Evolutionary conservation across 1,140 invertebrate genomes (phyloP).

Genomic region (Bicyclus anynana): DNA sequence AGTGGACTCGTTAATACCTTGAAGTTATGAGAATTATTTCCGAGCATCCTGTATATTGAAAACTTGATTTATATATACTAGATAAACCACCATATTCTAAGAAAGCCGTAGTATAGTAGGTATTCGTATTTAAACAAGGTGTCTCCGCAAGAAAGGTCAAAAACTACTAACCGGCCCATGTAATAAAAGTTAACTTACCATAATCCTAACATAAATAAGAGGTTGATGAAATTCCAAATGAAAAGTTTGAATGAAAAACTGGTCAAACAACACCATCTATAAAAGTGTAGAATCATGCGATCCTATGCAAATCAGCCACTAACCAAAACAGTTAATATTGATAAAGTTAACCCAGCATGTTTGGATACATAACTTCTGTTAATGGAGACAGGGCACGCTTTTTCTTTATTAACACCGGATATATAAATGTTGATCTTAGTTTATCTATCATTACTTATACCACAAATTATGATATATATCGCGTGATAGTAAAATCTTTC

Average conservation of each 20-base stretch:
- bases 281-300: neutral
- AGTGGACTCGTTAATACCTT: too few relatives aligned
- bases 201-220: neutral
- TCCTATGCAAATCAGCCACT: constrained; percentile 6
- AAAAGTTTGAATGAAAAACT: neutral
- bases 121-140: too few relatives aligned
- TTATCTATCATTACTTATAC: neutral
- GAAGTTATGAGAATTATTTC: too few relatives aligned
- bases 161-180: too few relatives aligned
- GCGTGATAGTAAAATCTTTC: too few relatives aligned
- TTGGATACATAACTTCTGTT: constrained; percentile 11
- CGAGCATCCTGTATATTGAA: too few relatives aligned
- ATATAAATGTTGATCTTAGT: constrained; percentile 6
- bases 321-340: constrained; percentile 10
- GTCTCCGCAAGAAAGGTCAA: too few relatives aligned
- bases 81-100: too few relatives aligned
- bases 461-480: neutral
- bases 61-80: too few relatives aligned
- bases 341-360: constrained; percentile 3
- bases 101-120: too few relatives aligned
- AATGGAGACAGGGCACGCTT: constrained; percentile 17
- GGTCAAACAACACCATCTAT: neutral
- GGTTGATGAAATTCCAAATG: neutral
- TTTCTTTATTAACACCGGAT: constrained; percentile 13
- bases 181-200: too few relatives aligned